phyloP scores from a whole-genome alignment of 2,888 invertebrate genomes.

The Nephrotoma guestfalica region DNA sequence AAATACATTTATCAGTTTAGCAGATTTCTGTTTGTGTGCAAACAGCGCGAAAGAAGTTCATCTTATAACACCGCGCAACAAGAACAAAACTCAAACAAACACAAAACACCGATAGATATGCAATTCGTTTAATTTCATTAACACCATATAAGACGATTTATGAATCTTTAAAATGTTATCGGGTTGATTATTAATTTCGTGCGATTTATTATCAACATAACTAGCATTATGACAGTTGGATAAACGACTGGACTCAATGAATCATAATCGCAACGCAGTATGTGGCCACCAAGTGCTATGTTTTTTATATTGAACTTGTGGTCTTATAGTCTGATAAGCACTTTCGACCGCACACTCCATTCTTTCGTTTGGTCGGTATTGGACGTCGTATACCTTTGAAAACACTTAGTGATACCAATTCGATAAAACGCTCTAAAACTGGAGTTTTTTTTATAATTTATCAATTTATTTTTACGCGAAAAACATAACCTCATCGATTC shows the following conservation, averaged over 20 bases:
- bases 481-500: neutral
- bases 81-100: neutral
- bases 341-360: neutral
- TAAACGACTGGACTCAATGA: neutral
- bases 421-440: neutral
- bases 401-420: neutral
- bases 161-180: neutral
- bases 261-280: neutral
- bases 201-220: neutral
- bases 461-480: neutral
- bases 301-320: neutral
- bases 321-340: neutral
- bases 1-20: neutral
- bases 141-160: neutral
- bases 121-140: neutral
- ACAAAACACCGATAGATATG: neutral
- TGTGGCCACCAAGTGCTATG: neutral
- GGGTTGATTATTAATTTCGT: neutral
- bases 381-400: neutral
- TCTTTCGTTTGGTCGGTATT: neutral
- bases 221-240: neutral
- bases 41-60: neutral
- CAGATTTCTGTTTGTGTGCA: neutral
- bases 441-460: neutral
- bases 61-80: neutral